Evolutionary conservation across 2,797 vertebrate species (phyloP).

Genomic region (Artibeus lituratus): DNA sequence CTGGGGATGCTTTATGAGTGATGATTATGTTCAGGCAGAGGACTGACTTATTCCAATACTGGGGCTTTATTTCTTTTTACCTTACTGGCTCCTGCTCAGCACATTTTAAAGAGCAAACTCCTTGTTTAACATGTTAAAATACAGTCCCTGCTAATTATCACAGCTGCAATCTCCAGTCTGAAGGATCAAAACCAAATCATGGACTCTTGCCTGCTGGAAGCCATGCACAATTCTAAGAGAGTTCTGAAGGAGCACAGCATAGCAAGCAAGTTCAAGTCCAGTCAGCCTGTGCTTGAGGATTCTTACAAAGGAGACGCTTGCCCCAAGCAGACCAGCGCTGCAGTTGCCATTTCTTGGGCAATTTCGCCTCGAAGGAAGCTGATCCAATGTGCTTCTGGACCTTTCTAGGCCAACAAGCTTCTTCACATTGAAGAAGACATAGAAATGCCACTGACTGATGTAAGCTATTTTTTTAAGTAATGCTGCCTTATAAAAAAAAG

Average conservation of each 20-base stretch:
- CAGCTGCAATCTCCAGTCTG: slow-evolving; percentile 57
- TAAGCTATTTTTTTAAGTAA: not conserved
- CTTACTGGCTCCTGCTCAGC: slow-evolving; percentile 34
- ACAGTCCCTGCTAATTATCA: slow-evolving; percentile 59
- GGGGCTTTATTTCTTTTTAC: not conserved
- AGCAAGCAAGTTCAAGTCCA: not conserved
- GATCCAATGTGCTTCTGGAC: not conserved
- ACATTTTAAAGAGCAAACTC: not conserved
- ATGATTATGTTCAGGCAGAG: not conserved
- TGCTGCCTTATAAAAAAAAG: slow-evolving; percentile 20
- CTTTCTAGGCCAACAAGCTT: not conserved
- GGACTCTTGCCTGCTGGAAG: slow-evolving; percentile 34
- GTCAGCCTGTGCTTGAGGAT: not conserved
- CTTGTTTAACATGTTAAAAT: slow-evolving; percentile 58
- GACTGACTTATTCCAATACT: not conserved
- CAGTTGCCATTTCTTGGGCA: not conserved
- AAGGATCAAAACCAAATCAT: slow-evolving; percentile 44
- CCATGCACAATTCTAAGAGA: slow-evolving; percentile 23
- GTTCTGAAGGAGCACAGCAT: not conserved
- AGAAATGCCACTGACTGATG: slow-evolving; percentile 19
- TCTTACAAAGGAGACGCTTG: slow-evolving; percentile 16
- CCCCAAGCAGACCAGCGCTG: not conserved
- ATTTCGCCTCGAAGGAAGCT: not conserved
- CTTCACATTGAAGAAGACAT: not conserved
- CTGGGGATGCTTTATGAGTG: not conserved